These are phyloP conservation scores for Colletes collaris DNA, from an alignment of 2,888 invertebrate genomes.

Conservation along the genomic window DNA sequence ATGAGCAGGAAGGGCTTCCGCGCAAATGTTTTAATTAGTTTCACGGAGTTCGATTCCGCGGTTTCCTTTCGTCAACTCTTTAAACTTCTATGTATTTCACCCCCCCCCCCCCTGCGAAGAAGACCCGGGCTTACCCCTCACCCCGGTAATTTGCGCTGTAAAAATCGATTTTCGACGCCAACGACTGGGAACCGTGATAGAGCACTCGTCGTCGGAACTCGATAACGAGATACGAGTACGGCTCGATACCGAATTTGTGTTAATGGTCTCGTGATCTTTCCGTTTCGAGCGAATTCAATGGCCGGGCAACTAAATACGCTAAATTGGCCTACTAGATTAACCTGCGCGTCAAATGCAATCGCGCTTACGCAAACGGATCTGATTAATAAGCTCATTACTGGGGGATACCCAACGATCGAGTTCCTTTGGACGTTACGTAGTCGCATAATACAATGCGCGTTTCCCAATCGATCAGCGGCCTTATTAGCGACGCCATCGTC, in stretches of 20 bases:
- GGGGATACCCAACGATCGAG: slow-evolving; percentile 13
- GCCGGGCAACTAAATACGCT: slow-evolving; percentile 32
- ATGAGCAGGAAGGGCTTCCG: neutral
- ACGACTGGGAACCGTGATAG: neutral
- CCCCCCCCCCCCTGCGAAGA: slow-evolving; percentile 3
- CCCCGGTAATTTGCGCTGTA: slow-evolving; percentile 16
- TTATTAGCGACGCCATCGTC: slow-evolving; percentile 3
- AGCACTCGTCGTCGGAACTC: slow-evolving; percentile 28
- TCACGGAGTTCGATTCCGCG: slow-evolving; percentile 24
- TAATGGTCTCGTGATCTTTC: slow-evolving; percentile 45
- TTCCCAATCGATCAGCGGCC: slow-evolving; percentile 8
- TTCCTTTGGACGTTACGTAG: slow-evolving; percentile 39
- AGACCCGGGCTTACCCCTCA: neutral
- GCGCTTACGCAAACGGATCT: slow-evolving; percentile 38
- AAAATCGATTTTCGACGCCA: slow-evolving; percentile 14
- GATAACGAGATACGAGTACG: slow-evolving; percentile 35
- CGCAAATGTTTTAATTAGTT: slow-evolving; percentile 56
- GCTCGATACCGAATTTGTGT: slow-evolving; percentile 19
- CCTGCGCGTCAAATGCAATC: slow-evolving; percentile 40
- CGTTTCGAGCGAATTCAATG: slow-evolving; percentile 19
- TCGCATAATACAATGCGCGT: slow-evolving; percentile 28
- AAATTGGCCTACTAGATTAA: slow-evolving; percentile 44
- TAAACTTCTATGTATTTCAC: slow-evolving; percentile 12
- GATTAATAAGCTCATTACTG: slow-evolving; percentile 55
- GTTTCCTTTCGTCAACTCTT: slow-evolving; percentile 42